Base-by-base conservation (phyloP, 2,113 vertebrate species). In the Ovibos moschatus region DNA sequence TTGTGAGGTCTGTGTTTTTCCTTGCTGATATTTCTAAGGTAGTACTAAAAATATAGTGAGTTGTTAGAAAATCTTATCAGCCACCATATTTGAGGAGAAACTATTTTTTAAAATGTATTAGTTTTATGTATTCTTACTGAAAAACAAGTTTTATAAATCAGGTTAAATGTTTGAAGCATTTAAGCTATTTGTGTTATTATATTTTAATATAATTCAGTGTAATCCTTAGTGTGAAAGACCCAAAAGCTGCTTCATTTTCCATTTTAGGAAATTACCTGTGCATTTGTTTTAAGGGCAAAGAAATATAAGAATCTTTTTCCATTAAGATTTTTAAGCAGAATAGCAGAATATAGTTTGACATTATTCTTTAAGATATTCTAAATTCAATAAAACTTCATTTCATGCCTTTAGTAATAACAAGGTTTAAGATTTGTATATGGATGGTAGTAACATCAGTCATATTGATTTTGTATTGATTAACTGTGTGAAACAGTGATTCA, bases 101-200 rank as follows among this genome's bases (percentile, higher is more conserved):
- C 27, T 64, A 47, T 81, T 95, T 88, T 55, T 82, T 58, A 92
- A 81, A 91, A 94, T 89, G 28, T 93, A 51, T 94, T 92, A 79
- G 28, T n/a, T 78, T 97, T 89, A 71, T 94, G 57, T 91, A 30
- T 92, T 91, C 67, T 90, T 96, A 88, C 67, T 82, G 47, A 82
- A 94, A 95, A 95, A 92, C 36, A 21, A 79, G 47, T 88, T 96
- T 97, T 89, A 74, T 87, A 96, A 87, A 97, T 96, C 78, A 94
- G 19, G 13, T 92, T 94, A 40, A 40, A 95, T 71, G 94, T 84
- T 91, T 94, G 89, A 95, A 97, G 78, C 76, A 21, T 92, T 89
- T 95, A 95, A 93, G 62, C 93, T 95, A 55, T 98, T 97, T 96
- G 83, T 58, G 16, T 89, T 97, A 97, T 94, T 97, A 97, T 76